Conservation (phyloP, 2,888 invertebrate genomes). For the Busseola fusca region DNA sequence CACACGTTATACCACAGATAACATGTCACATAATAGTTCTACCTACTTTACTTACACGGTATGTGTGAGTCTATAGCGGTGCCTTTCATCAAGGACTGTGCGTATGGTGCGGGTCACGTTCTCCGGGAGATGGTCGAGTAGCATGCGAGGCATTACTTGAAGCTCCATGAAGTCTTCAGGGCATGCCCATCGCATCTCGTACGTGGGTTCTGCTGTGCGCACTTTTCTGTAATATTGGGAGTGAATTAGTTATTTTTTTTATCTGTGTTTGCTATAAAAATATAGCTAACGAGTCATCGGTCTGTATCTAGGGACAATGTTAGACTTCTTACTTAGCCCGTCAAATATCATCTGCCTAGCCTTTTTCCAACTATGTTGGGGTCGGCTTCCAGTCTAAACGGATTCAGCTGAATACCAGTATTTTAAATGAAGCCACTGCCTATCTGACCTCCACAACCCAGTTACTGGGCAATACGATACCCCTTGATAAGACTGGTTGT, state of each 20-base stretch:
- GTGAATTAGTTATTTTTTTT: neutral
- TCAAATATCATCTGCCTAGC: too few species aligned
- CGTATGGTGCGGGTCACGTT: conserved; percentile 92
- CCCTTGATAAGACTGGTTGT: too few species aligned
- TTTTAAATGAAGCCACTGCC: too few species aligned
- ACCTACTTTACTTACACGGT: conserved; percentile 66
- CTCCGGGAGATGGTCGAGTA: conserved; percentile 95
- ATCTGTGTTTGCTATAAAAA: neutral
- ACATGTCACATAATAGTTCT: conserved; percentile 23
- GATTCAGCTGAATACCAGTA: too few species aligned
- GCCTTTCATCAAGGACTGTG: conserved; percentile 89
- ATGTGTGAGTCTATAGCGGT: conserved; percentile 83
- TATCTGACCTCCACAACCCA: too few species aligned
- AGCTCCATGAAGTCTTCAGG: conserved; percentile 95
- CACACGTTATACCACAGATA: conserved; percentile 15
- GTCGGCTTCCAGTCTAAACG: too few species aligned
- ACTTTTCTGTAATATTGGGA: conserved; percentile 85
- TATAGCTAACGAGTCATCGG: neutral
- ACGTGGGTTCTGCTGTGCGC: conserved; percentile 90
- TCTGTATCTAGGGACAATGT: neutral
- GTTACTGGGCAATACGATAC: too few species aligned
- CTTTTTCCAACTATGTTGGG: too few species aligned
- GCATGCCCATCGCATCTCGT: conserved; percentile 94
- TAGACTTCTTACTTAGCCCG: neutral
- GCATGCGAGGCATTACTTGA: conserved; percentile 95